Evolutionary conservation across 1,140 invertebrate genomes (phyloP).

Genomic region (Drosophila auraria): DNA sequence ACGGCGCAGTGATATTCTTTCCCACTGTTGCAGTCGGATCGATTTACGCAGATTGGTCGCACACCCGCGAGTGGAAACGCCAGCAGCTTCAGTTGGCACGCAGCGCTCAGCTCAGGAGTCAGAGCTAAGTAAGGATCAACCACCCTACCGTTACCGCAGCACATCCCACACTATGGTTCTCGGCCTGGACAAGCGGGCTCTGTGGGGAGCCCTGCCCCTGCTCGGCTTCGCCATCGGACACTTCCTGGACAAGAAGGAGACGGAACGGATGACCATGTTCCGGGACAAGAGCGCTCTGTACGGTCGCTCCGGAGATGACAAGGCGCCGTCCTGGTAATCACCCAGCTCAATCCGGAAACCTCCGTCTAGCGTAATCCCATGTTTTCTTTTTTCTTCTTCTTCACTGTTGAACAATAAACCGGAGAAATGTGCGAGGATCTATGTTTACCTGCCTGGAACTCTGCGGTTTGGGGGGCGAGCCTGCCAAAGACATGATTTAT

Average conservation of each 20-base stretch:
- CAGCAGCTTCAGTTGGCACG: conserved; percentile 81
- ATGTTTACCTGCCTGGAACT: conserved; percentile 32
- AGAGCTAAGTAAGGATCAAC: conserved; percentile 44
- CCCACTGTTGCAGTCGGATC: conserved; percentile 86
- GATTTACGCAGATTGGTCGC: conserved; percentile 90
- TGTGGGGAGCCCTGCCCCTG: conserved; percentile 86
- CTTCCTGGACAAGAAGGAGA: conserved; percentile 89
- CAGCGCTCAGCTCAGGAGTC: conserved; percentile 54
- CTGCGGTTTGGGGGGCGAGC: conserved; percentile 44
- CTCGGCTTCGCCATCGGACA: conserved; percentile 87
- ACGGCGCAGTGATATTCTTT: conserved; percentile 88
- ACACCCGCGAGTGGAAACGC: conserved; percentile 90
- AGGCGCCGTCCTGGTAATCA: conserved; percentile 88
- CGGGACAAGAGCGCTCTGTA: conserved; percentile 92
- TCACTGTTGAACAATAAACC: conserved; percentile 66
- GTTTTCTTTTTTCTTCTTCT: conserved; percentile 27
- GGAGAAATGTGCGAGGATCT: conserved; percentile 50
- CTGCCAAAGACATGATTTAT: conserved; percentile 58
- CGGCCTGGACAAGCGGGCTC: conserved; percentile 85
- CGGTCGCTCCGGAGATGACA: conserved; percentile 88
- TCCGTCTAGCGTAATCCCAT: conserved; percentile 31
- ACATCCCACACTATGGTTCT: conserved; percentile 85
- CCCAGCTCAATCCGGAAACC: conserved; percentile 12
- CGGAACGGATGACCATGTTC: conserved; percentile 89
- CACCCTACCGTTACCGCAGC: not conserved